Evolutionary conservation across 2,888 invertebrate genomes (phyloP).

Genomic region (Drosophila falleni): DNA sequence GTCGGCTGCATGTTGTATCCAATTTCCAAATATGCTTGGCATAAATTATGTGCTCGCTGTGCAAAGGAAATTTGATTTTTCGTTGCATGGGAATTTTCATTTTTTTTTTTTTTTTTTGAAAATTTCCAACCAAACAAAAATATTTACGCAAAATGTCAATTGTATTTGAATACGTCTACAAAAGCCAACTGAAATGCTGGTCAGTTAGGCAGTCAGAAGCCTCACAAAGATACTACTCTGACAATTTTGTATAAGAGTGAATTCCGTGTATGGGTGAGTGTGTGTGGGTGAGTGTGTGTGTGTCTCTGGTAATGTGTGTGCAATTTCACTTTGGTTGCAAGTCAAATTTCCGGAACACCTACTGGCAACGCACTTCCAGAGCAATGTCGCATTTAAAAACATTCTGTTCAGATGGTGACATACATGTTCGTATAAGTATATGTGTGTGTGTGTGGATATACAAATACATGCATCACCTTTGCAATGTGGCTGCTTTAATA

Average conservation of each 20-base stretch:
- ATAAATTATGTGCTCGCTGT: constrained; percentile 29
- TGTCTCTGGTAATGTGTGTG: not conserved
- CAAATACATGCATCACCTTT: constrained; percentile 47
- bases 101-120: constrained; percentile 14
- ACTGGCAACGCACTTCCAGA: constrained; percentile 27
- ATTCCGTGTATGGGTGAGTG: not conserved
- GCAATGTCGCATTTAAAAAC: constrained; percentile 50
- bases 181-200: constrained; percentile 38
- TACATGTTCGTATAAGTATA: not conserved
- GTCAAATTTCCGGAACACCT: constrained; percentile 72
- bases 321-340: constrained; percentile 65
- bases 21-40: constrained; percentile 19
- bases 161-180: constrained; percentile 60
- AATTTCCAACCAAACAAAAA: constrained; percentile 17
- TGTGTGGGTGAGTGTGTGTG: not conserved
- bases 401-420: constrained; percentile 27
- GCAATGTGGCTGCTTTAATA: constrained; percentile 61
- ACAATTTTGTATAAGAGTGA: not conserved
- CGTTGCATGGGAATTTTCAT: constrained; percentile 5
- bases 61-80: constrained; percentile 67
- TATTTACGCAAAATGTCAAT: constrained; percentile 48
- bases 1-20: constrained; percentile 23
- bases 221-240: constrained; percentile 6
- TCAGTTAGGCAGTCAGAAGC: constrained; percentile 27
- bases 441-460: constrained; percentile 18